Evolutionary conservation across 2,888 invertebrate species (phyloP).

Genomic region (Gisinianus flammeolus): DNA sequence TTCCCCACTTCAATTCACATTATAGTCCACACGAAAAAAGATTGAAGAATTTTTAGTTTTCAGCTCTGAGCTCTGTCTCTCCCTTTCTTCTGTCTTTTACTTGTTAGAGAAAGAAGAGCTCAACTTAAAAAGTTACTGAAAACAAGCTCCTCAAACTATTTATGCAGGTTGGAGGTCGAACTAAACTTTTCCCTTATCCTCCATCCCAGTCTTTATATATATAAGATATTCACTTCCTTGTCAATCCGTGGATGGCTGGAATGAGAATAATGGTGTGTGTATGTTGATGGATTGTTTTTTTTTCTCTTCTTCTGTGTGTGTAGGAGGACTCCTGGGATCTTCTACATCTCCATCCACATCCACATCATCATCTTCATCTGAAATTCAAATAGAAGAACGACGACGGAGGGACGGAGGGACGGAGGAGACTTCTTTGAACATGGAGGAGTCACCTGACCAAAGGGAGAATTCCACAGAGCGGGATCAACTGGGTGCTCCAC

Average conservation of each 20-base stretch:
- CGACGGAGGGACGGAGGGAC: conserved; percentile 37
- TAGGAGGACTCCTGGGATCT: conserved; percentile 8
- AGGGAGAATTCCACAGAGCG: too few relatives aligned
- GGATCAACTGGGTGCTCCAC: conserved; percentile 19
- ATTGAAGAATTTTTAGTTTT: too few relatives aligned
- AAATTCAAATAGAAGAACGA: conserved; percentile 23
- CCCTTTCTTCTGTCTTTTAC: too few relatives aligned
- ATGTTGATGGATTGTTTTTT: conserved; percentile 4
- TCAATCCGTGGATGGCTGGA: not conserved
- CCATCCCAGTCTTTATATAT: not conserved
- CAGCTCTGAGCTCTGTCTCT: too few relatives aligned
- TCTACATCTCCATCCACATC: not conserved
- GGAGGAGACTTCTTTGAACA: conserved; percentile 6
- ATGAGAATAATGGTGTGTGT: not conserved
- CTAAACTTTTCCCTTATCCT: not conserved
- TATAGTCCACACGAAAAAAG: not conserved
- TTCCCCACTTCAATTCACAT: not conserved
- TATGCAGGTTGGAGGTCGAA: not conserved
- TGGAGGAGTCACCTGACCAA: not conserved
- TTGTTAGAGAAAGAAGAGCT: not conserved
- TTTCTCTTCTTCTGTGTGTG: not conserved
- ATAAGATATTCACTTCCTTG: not conserved
- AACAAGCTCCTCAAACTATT: not conserved
- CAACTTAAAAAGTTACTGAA: not conserved
- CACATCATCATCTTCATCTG: conserved; percentile 29